Percentiles rank a stretch among this genome's conserved stretches.
Conservation (phyloP, 2,797 vertebrate species). For the Trichosurus vulpecula region DNA sequence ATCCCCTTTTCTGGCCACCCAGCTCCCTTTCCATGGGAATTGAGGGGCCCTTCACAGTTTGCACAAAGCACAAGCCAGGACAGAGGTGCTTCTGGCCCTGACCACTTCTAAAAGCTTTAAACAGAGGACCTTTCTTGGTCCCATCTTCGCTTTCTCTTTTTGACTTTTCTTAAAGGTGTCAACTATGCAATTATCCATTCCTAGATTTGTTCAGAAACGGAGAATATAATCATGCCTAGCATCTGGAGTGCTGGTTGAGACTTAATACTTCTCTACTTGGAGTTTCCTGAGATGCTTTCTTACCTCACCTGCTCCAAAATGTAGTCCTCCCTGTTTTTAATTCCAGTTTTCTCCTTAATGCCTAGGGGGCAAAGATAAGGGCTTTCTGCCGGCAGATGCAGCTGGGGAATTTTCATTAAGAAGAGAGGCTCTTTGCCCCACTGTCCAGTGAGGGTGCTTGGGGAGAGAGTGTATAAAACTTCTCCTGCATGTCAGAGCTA, state of each 20-base stretch:
- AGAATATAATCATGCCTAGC: slow-evolving; percentile 60
- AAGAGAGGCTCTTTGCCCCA: not conserved
- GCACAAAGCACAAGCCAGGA: slow-evolving; percentile 80
- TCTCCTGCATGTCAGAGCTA: not conserved
- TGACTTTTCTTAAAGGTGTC: slow-evolving; percentile 45
- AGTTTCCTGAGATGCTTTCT: slow-evolving; percentile 47
- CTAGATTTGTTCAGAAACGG: slow-evolving; percentile 53
- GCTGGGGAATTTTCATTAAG: not conserved
- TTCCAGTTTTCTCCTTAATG: not conserved
- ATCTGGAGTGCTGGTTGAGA: slow-evolving; percentile 46
- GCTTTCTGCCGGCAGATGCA: not conserved
- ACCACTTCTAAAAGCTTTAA: slow-evolving; percentile 77
- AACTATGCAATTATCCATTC: slow-evolving; percentile 78
- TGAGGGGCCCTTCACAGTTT: slow-evolving; percentile 67
- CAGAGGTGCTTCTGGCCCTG: slow-evolving; percentile 67
- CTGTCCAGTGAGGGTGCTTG: not conserved
- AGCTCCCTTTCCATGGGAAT: not conserved
- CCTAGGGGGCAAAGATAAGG: not conserved
- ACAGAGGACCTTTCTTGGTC: slow-evolving; percentile 62
- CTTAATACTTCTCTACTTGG: slow-evolving; percentile 43
- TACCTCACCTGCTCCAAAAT: slow-evolving; percentile 9
- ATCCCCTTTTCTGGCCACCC: slow-evolving; percentile 18
- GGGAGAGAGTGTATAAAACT: not conserved
- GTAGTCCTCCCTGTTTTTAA: slow-evolving; percentile 20
- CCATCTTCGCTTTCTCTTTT: slow-evolving; percentile 52